phyloP scores from a whole-genome alignment of 2,113 vertebrate genomes.

The Actinemys pallida region DNA sequence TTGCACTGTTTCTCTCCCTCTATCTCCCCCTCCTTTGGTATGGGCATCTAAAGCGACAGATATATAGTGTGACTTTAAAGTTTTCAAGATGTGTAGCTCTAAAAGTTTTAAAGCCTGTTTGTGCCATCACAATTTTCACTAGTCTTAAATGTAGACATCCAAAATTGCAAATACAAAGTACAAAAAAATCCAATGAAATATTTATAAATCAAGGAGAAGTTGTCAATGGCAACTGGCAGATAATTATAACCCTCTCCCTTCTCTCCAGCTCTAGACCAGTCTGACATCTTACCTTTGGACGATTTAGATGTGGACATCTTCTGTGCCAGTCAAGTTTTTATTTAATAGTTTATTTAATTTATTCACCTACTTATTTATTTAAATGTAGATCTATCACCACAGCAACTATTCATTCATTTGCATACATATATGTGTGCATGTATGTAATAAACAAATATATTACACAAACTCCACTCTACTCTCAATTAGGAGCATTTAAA shows the following conservation, averaged over 20 bases:
- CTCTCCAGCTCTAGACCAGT: background rate
- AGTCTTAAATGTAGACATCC: conserved; percentile 34
- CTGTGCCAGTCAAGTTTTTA: background rate
- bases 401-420: background rate
- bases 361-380: background rate
- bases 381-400: background rate
- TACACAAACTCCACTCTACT: background rate
- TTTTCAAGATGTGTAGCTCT: conserved; percentile 30
- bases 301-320: background rate
- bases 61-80: conserved; percentile 14
- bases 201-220: conserved; percentile 10
- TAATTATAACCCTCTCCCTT: background rate
- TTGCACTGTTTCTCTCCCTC: conserved; percentile 9
- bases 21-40: background rate
- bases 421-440: background rate
- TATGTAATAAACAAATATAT: background rate
- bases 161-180: conserved; percentile 45
- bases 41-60: background rate
- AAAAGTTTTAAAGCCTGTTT: conserved; percentile 51
- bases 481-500: background rate
- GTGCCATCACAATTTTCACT: background rate
- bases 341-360: background rate
- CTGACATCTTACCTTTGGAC: background rate
- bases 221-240: background rate
- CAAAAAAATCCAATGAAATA: conserved; percentile 53